Base-by-base conservation (phyloP, 1,140 invertebrate genomes). In the Habropoda laboriosa region DNA sequence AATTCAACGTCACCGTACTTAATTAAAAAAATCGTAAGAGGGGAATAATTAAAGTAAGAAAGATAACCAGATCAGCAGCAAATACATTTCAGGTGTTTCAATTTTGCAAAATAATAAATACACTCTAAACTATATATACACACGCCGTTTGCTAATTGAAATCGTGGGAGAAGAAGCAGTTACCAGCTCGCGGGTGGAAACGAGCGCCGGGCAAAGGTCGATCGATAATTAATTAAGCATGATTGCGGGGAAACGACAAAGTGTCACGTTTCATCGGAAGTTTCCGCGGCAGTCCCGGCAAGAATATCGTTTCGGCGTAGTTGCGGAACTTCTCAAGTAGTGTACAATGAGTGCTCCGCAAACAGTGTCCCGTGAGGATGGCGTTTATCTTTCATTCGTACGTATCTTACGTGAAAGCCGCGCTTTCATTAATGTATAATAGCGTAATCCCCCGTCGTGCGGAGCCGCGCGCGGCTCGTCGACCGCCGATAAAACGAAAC, bases 151-250 rank as follows among this genome's bases (percentile, higher is more conserved):
- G 30, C 45, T 38, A 35, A 68, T 68, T 21, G 64, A 68, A 68
- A 68, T 68, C 47, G 7, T 10, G 40, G 27, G 35, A 49, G 64
- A 53, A 47, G 10, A 47, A 24, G 4, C 40, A n/a, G 5, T 53
- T 49, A 68, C 51, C 64, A 18, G n/a, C 21, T 24, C 12, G 40
- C 16, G 24, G 40, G 68, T 21, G 49, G 47, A 27, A 71, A 47
- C 45, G 60, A 63, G 49, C 51, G 12, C 18, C 27, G 24, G 45
- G 47, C 47, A 12, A 49, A 49, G 57, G 30, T 4, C 75, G 81
- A 84, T 84, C 82, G 81, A 84, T 84, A 84, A 84, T 83, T 84
- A 84, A 84, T 83, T 84, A 83, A 84, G 77, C 70, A 66, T 73
- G 82, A 84, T 84, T 83, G 81, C 70, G 71, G 66, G 47, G 83